Evolutionary conservation across 2,797 vertebrate genomes (phyloP), one percentile per base, ranked within the genome.

Genomic region (Smutsia temminckii): DNA sequence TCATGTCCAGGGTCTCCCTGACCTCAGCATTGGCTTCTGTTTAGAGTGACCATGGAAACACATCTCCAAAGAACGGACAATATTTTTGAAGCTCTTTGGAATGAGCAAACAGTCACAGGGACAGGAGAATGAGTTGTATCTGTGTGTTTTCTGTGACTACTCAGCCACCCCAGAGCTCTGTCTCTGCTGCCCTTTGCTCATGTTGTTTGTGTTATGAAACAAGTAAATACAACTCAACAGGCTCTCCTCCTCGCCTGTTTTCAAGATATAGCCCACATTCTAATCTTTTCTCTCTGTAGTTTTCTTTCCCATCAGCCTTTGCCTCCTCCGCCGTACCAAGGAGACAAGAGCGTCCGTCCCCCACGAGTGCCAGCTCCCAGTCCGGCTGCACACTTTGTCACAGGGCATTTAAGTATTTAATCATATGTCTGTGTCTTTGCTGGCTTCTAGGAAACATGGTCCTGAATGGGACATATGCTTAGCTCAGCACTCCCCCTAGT

Each of bases 311-410:
- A 1, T 5, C 6, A 5, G 3, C 2, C 0, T 1, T 37, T 1
- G 1, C 18, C 49, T 53, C 25, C 27, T 25, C 25, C 7, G 25
- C 3, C 0, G 21, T 1, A 0, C 13, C 8, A 10, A 53, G 40
- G 17, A n/a, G 23, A 6, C 40, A 40, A 40, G 6, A 40, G 40
- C 40, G 40, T 40, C 40, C 18, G 32, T 46, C 17, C 25, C 29
- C 18, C 21, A 7, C 4, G 1, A n/a, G 0, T 10, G 0, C 34
- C 29, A 61, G 27, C 1, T 32, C 18, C 11, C 25, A 40, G 0
- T 14, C 3, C 6, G 63, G 75, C 40, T n/a, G 3, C 27, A 17
- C 27, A 25, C 12, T 59, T 32, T 3, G 32, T 55, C 49, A 21
- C 37, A 72, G n/a, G 6, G 32, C 32, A 55, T 63, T 46, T 9